phyloP scores from a whole-genome alignment of 2,888 invertebrate species.

The Sphinx pinastri region DNA sequence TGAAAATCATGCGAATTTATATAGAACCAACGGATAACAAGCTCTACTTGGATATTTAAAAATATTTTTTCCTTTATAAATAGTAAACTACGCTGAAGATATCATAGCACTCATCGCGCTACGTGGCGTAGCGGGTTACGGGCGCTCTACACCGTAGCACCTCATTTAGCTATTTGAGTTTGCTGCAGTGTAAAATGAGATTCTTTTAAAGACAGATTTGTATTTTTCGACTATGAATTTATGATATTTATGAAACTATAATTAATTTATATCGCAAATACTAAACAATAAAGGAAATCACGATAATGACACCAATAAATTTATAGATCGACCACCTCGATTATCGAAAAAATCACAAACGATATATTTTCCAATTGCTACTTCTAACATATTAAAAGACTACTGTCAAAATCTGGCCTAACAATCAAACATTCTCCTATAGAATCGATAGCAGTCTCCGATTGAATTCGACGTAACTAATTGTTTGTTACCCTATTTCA shows the following conservation, averaged over 20 bases:
- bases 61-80: not conserved
- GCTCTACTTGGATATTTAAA: not conserved
- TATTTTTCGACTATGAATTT: not conserved
- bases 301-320: too few relatives aligned
- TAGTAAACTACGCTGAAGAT: constrained; percentile 3
- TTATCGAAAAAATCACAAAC: too few relatives aligned
- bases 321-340: too few relatives aligned
- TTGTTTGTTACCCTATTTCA: too few relatives aligned
- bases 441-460: too few relatives aligned
- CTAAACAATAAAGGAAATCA: not conserved
- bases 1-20: too few relatives aligned
- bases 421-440: too few relatives aligned
- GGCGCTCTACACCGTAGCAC: constrained; percentile 18
- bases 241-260: not conserved
- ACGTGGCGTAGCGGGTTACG: constrained; percentile 3
- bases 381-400: too few relatives aligned
- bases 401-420: too few relatives aligned
- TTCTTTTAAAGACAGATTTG: not conserved
- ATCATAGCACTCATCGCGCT: constrained; percentile 11
- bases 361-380: too few relatives aligned
- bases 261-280: not conserved
- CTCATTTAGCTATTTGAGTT: constrained; percentile 7
- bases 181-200: constrained; percentile 16
- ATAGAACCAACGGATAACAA: not conserved
- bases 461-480: too few relatives aligned